Conservation (phyloP, 2,113 vertebrate genomes). For the Dasyornis broadbenti region DNA sequence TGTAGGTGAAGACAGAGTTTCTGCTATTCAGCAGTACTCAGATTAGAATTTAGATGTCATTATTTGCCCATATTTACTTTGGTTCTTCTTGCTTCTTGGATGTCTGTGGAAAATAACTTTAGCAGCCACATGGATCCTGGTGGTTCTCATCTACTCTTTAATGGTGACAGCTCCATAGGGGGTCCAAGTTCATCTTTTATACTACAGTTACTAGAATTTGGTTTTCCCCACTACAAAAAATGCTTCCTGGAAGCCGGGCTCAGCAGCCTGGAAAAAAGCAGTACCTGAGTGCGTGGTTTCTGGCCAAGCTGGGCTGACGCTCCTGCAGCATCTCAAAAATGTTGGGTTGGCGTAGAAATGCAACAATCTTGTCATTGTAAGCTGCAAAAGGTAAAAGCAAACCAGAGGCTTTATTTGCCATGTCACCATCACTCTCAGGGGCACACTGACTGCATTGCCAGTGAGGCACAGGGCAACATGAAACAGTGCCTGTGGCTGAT, state of each 20-base stretch:
- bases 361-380: constrained; percentile 98
- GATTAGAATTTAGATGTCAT: background rate
- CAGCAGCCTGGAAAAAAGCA: background rate
- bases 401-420: background rate
- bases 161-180: background rate
- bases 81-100: background rate
- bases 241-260: background rate
- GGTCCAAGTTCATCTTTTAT: background rate
- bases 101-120: background rate
- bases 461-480: background rate
- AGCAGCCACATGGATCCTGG: background rate
- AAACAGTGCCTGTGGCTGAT: background rate
- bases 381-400: constrained; percentile 70
- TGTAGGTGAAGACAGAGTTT: background rate
- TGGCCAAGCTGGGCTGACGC: constrained; percentile 89
- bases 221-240: background rate
- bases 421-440: background rate
- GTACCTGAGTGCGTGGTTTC: constrained; percentile 93
- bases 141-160: background rate
- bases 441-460: background rate
- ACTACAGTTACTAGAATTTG: background rate
- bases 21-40: background rate
- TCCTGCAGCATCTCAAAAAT: constrained; percentile 97
- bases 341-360: constrained; percentile 94
- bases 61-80: background rate